These are phyloP conservation scores for Squalus acanthias DNA, from an alignment of 2,797 vertebrate genomes.

Conservation along the genomic window DNA sequence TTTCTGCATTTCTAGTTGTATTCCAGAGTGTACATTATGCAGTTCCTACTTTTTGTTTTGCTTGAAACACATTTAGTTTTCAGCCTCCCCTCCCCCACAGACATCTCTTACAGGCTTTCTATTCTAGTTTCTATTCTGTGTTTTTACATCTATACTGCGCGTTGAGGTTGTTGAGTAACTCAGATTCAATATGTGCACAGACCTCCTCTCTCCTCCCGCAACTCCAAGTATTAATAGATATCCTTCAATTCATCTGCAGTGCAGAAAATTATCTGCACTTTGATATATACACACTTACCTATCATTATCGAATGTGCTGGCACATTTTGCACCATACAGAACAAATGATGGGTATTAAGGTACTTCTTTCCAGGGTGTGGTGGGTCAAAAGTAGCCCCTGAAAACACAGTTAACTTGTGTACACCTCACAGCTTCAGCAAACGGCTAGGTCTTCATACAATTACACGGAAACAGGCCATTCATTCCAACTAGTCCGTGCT, in stretches of 20 bases:
- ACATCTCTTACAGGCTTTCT: background rate
- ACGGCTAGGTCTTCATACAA: background rate
- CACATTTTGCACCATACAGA: background rate
- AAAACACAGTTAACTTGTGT: background rate
- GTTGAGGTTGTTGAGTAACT: background rate
- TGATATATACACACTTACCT: background rate
- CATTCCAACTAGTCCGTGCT: background rate
- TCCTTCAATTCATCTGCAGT: background rate
- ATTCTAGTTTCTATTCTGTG: background rate
- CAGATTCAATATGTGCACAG: background rate
- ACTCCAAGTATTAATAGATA: background rate
- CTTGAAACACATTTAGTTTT: background rate
- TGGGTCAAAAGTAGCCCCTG: background rate
- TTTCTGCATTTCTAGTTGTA: background rate
- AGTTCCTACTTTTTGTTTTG: background rate
- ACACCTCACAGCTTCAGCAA: background rate
- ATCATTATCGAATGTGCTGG: background rate
- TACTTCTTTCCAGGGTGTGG: background rate
- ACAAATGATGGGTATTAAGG: background rate
- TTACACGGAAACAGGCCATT: background rate
- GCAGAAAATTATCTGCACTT: background rate
- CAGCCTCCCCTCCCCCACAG: background rate
- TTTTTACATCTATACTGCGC: background rate
- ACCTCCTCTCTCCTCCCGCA: background rate
- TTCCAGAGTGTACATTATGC: no score